A percentile compares a stretch with the other conserved stretches of the same genome.
Evolutionary conservation across 1,140 invertebrate species (phyloP).

Genomic region (Macrostomum lignano): DNA sequence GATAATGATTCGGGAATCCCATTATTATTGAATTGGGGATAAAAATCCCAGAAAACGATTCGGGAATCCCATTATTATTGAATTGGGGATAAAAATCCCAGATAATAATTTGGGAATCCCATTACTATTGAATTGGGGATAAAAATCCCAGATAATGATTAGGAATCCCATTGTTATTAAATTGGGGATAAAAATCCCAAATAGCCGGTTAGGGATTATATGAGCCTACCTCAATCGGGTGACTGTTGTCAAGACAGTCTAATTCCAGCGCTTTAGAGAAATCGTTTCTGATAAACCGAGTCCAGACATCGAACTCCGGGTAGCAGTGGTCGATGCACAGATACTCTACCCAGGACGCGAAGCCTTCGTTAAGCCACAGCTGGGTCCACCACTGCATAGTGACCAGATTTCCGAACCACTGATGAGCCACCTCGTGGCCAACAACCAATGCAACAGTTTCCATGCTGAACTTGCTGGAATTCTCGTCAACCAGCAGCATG

Average conservation of each 20-base stretch:
- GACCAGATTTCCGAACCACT: conserved; percentile 29
- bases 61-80: too few relatives aligned
- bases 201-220: too few relatives aligned
- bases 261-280: conserved; percentile 47
- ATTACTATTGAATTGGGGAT: too few relatives aligned
- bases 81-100: too few relatives aligned
- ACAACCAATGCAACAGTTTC: conserved; percentile 31
- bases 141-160: too few relatives aligned
- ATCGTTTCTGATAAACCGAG: too few relatives aligned
- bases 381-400: conserved; percentile 74
- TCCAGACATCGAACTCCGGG: conserved; percentile 7
- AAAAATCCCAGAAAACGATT: too few relatives aligned
- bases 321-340: conserved; percentile 36
- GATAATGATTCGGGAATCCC: too few relatives aligned
- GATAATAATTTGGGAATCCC: too few relatives aligned
- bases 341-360: conserved; percentile 54
- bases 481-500: conserved; percentile 35
- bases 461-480: not conserved
- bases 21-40: too few relatives aligned
- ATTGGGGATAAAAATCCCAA: too few relatives aligned
- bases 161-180: too few relatives aligned
- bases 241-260: conserved; percentile 52
- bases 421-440: conserved; percentile 60
- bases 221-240: conserved; percentile 55
- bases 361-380: conserved; percentile 66